Conservation (phyloP, 2,888 invertebrate genomes). For the Volucella inflata region DNA sequence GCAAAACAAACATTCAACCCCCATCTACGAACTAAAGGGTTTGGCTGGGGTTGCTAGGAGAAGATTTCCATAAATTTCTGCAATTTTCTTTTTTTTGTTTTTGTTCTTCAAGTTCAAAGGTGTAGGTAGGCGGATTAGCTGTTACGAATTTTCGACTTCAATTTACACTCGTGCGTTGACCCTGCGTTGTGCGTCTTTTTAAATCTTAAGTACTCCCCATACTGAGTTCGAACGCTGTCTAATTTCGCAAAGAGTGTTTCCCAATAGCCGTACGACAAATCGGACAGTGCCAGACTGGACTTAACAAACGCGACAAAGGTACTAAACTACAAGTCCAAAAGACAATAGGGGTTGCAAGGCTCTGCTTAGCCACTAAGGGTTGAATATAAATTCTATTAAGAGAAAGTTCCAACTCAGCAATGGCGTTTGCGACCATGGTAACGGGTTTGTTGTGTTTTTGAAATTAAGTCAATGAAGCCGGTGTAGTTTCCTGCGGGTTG, state of each 20-base stretch:
- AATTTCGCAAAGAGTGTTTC: conserved; percentile 22
- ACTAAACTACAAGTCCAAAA: conserved; percentile 22
- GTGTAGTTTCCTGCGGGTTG: neutral
- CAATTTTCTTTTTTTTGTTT: neutral
- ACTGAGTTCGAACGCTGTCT: neutral
- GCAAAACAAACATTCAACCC: conserved; percentile 38
- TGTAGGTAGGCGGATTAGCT: conserved; percentile 17
- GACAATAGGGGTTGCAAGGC: conserved; percentile 47
- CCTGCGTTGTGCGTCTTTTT: neutral
- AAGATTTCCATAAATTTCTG: conserved; percentile 28
- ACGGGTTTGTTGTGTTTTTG: conserved; percentile 71
- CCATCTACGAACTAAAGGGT: conserved; percentile 1
- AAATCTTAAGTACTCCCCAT: neutral
- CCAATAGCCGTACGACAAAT: neutral
- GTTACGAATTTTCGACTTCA: neutral
- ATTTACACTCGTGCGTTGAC: neutral
- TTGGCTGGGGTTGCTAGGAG: neutral
- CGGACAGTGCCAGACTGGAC: conserved; percentile 37
- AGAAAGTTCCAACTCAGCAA: conserved; percentile 32
- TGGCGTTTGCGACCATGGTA: conserved; percentile 50
- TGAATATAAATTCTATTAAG: conserved; percentile 24
- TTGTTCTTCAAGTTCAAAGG: conserved; percentile 69
- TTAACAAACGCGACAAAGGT: conserved; percentile 61
- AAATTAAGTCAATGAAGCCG: conserved; percentile 35
- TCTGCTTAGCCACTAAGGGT: conserved; percentile 37